These are phyloP conservation scores for Chlorodrepanis virens DNA, from an alignment of 2,113 vertebrate genomes.

Conservation along the genomic window DNA sequence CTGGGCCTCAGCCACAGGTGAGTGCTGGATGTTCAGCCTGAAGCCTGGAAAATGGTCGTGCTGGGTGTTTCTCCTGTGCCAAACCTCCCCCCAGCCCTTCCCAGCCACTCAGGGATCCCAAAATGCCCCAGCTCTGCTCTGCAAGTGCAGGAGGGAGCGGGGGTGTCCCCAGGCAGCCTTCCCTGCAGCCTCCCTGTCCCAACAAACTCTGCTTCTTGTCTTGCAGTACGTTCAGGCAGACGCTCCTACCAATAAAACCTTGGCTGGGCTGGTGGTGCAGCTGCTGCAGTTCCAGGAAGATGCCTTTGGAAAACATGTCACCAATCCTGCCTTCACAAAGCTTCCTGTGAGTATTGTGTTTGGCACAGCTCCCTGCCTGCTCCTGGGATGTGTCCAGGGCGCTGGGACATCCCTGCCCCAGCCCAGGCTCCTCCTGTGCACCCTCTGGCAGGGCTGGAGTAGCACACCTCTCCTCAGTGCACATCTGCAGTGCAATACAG, in stretches of 20 bases:
- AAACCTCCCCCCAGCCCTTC: fast-evolving
- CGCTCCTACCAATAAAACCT: conserved; percentile 91
- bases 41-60: neutral
- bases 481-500: fast-evolving
- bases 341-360: conserved; percentile 84
- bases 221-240: conserved; percentile 93
- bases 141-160: neutral
- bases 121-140: neutral
- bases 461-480: neutral
- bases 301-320: conserved; percentile 93
- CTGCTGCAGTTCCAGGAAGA: conserved; percentile 98
- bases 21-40: neutral
- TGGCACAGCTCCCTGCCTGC: fast-evolving
- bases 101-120: neutral
- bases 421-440: too few relatives aligned
- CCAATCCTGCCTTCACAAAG: conserved; percentile 97
- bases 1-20: neutral
- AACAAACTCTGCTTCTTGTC: neutral
- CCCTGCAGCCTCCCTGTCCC: fast-evolving
- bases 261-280: conserved; percentile 92
- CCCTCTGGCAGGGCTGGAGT: neutral
- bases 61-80: neutral
- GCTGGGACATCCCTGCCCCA: fast-evolving
- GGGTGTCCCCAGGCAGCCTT: neutral
- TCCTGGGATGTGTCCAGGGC: fast-evolving